These are phyloP conservation scores for Lycocorax pyrrhopterus DNA, from an alignment of 2,113 vertebrate genomes.

Conservation along the genomic window DNA sequence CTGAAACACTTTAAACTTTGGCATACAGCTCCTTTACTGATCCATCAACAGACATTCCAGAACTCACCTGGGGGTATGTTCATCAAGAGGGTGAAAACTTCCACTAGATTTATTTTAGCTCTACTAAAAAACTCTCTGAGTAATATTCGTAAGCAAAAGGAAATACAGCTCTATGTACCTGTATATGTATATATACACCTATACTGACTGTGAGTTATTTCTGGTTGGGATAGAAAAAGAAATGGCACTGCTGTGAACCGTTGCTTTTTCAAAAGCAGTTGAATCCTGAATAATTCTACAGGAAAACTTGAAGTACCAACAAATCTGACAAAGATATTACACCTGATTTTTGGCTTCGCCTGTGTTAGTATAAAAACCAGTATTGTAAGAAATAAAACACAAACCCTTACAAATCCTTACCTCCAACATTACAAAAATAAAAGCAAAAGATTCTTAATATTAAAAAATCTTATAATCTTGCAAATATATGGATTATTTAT, in stretches of 20 bases:
- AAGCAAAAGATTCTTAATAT: background rate
- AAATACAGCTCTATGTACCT: rapidly evolving
- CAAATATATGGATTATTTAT: background rate
- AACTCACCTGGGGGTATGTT: background rate
- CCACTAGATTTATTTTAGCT: background rate
- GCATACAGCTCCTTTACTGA: background rate
- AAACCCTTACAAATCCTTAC: background rate
- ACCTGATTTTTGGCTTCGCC: background rate
- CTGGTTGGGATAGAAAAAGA: background rate
- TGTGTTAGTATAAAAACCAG: background rate
- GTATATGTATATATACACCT: too few relatives aligned
- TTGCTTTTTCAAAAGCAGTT: background rate
- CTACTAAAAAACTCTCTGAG: background rate
- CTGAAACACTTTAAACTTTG: background rate
- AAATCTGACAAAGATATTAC: background rate
- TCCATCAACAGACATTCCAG: background rate
- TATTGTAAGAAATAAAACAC: background rate
- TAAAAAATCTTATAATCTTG: rapidly evolving
- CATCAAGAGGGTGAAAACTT: background rate
- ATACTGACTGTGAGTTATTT: background rate
- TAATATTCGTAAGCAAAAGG: background rate
- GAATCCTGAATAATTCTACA: background rate
- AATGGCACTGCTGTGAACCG: background rate
- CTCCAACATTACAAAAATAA: background rate
- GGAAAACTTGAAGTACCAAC: background rate